Evolutionary conservation across 2,113 vertebrate species (phyloP).

Genomic region (Phrynosoma blainvillii): DNA sequence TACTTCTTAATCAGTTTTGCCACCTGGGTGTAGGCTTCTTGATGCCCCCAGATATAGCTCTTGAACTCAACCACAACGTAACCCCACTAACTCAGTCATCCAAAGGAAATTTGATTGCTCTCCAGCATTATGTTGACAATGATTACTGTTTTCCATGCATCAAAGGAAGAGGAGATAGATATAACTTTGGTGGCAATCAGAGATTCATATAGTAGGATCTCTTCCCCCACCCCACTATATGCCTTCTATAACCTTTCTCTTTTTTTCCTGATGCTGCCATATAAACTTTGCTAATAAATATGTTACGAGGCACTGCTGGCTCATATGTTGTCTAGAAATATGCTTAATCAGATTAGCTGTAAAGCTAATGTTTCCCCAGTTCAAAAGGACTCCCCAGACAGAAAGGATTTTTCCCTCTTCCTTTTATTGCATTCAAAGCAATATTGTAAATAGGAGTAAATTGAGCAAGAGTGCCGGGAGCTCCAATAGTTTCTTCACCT

Average conservation of each 20-base stretch:
- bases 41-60: not conserved
- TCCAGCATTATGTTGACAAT: not conserved
- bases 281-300: conserved; percentile 42
- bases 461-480: not conserved
- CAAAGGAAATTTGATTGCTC: not conserved
- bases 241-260: conserved; percentile 32
- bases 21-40: not conserved
- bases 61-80: not conserved
- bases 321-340: conserved; percentile 24
- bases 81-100: not conserved
- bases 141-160: too few relatives aligned
- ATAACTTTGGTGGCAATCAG: not conserved
- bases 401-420: too few relatives aligned
- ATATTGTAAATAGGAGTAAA: conserved; percentile 12
- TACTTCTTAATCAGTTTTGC: not conserved
- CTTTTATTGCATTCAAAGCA: conserved; percentile 24
- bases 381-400: conserved; percentile 7
- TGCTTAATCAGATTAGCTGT: conserved; percentile 42
- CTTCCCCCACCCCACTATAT: not conserved
- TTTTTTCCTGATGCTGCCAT: conserved; percentile 1
- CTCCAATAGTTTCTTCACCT: not conserved
- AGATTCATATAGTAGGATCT: not conserved
- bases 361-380: conserved; percentile 40
- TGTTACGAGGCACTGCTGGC: conserved; percentile 17
- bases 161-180: not conserved